phyloP scores from a whole-genome alignment of 2,113 vertebrate genomes.

The Bufo bufo region DNA sequence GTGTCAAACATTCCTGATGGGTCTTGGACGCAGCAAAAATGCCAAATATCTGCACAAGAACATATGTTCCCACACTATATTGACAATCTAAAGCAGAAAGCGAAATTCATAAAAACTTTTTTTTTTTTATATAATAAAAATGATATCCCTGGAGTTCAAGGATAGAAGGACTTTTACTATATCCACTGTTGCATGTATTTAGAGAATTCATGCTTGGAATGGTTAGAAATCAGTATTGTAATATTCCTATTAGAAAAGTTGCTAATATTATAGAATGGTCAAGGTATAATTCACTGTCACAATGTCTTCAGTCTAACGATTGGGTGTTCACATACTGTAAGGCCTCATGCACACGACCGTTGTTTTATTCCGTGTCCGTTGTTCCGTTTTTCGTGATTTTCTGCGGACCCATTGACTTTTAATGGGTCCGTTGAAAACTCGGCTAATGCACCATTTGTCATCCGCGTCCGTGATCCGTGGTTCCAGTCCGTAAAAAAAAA shows the following conservation, averaged over 20 bases:
- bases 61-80: neutral
- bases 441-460: too few species aligned
- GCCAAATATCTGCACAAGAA: neutral
- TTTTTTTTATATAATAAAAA: neutral
- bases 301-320: too few species aligned
- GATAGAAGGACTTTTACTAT: neutral
- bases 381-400: too few species aligned
- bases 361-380: too few species aligned
- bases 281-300: neutral
- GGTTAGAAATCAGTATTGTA: neutral
- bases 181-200: constrained; percentile 15
- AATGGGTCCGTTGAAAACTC: too few species aligned
- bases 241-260: neutral
- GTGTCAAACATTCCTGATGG: constrained; percentile 35
- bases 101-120: neutral
- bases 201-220: constrained; percentile 36
- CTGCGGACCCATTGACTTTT: too few species aligned
- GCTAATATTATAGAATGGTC: neutral
- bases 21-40: constrained; percentile 8
- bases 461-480: too few species aligned
- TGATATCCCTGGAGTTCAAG: neutral
- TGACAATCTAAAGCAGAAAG: neutral
- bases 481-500: too few species aligned
- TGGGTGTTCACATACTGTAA: too few species aligned
- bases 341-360: too few species aligned